Base-by-base conservation (phyloP, 2,797 vertebrate species). In the Mallotus villosus region DNA sequence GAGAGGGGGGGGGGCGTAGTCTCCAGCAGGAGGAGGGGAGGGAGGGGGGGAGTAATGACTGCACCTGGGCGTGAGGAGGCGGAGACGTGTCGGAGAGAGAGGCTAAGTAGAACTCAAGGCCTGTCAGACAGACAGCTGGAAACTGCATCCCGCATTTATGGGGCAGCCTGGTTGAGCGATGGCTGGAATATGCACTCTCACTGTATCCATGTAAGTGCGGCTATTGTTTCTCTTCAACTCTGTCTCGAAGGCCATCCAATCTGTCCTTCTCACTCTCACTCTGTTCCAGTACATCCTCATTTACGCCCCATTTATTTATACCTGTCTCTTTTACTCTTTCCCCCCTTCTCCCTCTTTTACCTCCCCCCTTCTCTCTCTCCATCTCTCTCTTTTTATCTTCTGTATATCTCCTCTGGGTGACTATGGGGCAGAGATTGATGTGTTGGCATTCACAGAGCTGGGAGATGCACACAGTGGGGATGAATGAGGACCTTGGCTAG, bases 41-140 rank as follows among this genome's bases (percentile, higher is more conserved):
- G 27, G 2, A 17, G 41, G 9, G 29, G n/a, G 66, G 53, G 57
- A 76, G 71, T 76, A 73, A 79, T 66, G 76, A 79, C 60, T 71
- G 71, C 71, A 79, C 72, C 76, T 73, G 70, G 61, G 69, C 71
- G 67, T 74, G 66, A 72, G 61, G 11, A 22, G 49, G 65, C 67
- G 8, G 24, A 70, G 57, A 79, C 82, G 76, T 73, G 0, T 63
- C 71, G 77, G 67, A 68, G 19, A 9, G 62, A 49, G 17, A 22
- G 70, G 41, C 67, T 53, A 74, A 69, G 16, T 24, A 46, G 51
- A 66, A 59, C 67, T 63, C 55, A 72, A 70, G 73, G 74, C 60
- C 75, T 83, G 78, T 34, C 60, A 29, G 25, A 59, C 72, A 34
- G 32, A 34, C 81, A 85, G 81, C 78, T 82, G 83, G 37, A 41